Base-by-base conservation (phyloP, 2,888 invertebrate genomes). In the Scrobipalpa atriplicella region DNA sequence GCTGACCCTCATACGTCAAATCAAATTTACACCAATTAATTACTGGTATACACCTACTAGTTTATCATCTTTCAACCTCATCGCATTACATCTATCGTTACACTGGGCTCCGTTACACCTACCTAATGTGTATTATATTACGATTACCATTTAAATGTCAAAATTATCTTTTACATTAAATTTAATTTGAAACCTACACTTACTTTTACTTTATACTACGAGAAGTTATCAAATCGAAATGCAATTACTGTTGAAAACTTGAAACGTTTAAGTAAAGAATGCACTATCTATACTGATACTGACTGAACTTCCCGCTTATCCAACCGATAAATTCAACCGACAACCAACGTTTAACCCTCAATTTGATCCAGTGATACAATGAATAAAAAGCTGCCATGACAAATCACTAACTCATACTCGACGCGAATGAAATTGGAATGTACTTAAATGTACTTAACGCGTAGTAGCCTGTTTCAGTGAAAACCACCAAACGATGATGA, bases 381-480 rank as follows among this genome's bases (percentile, higher is more conserved):
- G 36, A 9, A 58, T 16, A 62, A 11, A 51, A 51, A 39, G 51
- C 51, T 65, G 60, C 58, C 58, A 60, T 65, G 13, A 51, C 60
- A 54, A 65, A 47, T 39, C 39, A 61, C 64, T 18, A 62, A 41
- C 29, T 54, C 62, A 51, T 62, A 18, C 38, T 10, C 38, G 16
- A 47, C 52, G 47, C 62, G 13, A 65, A 65, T 51, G 43, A 66
- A 71, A 75, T 66, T 72, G 77, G 75, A 77, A 80, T 76, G 76
- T 78, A 77, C 71, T 70, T 66, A 66, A 68, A 52, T 67, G 64
- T 16, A 67, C 62, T 68, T 71, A 68, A 73, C 68, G 72, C 70
- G 71, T 78, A 86, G 71, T 78, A 86, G 86, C 89, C 89, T 87
- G 89, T 86, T 87, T 86, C 89, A 88, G 87, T 86, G 86, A 79